phyloP scores from a whole-genome alignment of 2,888 invertebrate genomes.

The Agrotis exclamationis region DNA sequence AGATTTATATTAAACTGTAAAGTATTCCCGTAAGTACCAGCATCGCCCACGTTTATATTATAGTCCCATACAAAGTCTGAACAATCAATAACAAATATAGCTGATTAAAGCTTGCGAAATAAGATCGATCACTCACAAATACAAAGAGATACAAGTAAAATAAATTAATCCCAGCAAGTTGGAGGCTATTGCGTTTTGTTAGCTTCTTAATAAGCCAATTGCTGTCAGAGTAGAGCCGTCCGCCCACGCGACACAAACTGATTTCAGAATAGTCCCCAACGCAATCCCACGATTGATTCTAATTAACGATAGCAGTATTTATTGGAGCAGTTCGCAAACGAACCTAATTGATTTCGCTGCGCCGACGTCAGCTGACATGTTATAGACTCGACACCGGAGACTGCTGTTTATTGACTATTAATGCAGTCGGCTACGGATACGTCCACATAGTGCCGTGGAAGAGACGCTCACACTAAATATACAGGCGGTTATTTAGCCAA shows the following conservation, averaged over 20 bases:
- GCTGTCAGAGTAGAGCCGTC: conserved; percentile 79
- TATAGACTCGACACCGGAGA: conserved; percentile 70
- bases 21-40: not conserved
- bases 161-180: conserved; percentile 76
- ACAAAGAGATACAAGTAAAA: conserved; percentile 71
- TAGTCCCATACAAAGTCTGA: conserved; percentile 33
- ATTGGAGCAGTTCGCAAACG: conserved; percentile 88
- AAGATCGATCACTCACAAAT: conserved; percentile 73
- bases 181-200: conserved; percentile 80
- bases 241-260: conserved; percentile 82
- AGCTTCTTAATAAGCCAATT: conserved; percentile 86
- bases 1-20: conserved; percentile 6
- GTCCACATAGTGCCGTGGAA: conserved; percentile 47
- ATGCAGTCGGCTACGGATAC: conserved; percentile 68
- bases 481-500: not conserved
- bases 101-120: conserved; percentile 61
- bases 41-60: conserved; percentile 27
- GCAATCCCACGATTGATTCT: conserved; percentile 90
- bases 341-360: conserved; percentile 88
- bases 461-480: conserved; percentile 8
- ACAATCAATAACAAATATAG: conserved; percentile 58
- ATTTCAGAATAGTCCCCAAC: conserved; percentile 85
- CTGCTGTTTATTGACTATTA: conserved; percentile 75
- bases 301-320: conserved; percentile 91
- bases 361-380: conserved; percentile 73